A percentile compares a stretch with the other conserved stretches of the same genome.
phyloP scores from a whole-genome alignment of 2,888 invertebrate genomes.

The Philopedon plagiatum region DNA sequence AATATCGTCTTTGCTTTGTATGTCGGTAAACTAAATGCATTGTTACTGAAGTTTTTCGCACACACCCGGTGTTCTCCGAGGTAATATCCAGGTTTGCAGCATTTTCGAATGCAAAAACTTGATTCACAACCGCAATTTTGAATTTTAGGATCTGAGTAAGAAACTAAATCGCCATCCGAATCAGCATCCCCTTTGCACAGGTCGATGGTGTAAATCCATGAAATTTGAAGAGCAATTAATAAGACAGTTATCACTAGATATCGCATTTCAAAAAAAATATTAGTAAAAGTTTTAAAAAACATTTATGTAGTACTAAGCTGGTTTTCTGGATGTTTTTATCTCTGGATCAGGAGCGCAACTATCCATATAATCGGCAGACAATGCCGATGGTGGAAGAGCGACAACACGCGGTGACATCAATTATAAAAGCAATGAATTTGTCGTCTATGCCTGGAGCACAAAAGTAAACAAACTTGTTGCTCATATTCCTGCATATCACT shows the following conservation, averaged over 20 bases:
- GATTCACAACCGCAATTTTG: conserved; percentile 51
- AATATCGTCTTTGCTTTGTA: not conserved
- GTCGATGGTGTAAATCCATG: not conserved
- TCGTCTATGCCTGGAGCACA: not conserved
- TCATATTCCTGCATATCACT: conserved; percentile 2
- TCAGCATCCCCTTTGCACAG: conserved; percentile 16
- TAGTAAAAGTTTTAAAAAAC: not conserved
- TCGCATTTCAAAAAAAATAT: not conserved
- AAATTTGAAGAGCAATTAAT: not conserved
- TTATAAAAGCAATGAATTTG: conserved; percentile 9
- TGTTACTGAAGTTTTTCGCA: conserved; percentile 31
- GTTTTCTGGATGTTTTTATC: not conserved
- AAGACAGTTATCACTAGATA: not conserved
- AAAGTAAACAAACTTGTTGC: not conserved
- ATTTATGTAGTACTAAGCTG: not conserved
- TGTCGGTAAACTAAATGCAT: not conserved
- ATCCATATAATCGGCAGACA: not conserved
- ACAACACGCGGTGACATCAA: conserved; percentile 1
- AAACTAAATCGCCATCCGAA: not conserved
- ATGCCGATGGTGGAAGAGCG: not conserved
- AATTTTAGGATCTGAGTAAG: conserved; percentile 39
- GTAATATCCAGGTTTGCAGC: conserved; percentile 54
- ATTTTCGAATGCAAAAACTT: conserved; percentile 53
- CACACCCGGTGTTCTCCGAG: conserved; percentile 32
- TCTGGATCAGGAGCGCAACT: not conserved